Conservation (phyloP, 2,113 vertebrate genomes). For the Echinops telfairi region DNA sequence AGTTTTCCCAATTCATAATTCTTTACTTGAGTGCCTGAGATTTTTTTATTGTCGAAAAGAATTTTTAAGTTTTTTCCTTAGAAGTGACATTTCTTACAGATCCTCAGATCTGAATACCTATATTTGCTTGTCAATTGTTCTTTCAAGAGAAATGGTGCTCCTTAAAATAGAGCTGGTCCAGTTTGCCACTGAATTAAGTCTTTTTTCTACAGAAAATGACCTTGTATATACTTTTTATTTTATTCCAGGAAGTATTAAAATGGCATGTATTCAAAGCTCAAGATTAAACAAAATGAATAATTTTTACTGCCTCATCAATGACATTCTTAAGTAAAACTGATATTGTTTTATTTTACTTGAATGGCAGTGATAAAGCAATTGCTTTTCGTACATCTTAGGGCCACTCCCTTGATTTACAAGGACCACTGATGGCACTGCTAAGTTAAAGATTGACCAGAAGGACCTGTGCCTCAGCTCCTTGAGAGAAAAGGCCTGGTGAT, state of each 20-base stretch:
- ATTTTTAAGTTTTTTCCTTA: conserved; percentile 1
- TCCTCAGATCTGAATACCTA: not conserved
- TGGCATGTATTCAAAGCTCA: not conserved
- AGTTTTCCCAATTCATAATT: conserved; percentile 41
- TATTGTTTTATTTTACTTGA: conserved; percentile 4
- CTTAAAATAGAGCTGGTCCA: not conserved
- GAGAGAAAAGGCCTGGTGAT: not conserved
- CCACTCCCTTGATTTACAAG: not conserved
- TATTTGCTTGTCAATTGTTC: not conserved
- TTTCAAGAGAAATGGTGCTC: not conserved
- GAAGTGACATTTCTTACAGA: conserved; percentile 8
- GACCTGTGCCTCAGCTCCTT: too few species aligned
- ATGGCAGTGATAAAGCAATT: not conserved
- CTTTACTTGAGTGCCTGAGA: conserved; percentile 35
- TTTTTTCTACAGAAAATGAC: too few species aligned
- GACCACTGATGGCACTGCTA: not conserved
- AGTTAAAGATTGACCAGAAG: not conserved
- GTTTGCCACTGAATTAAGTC: too few species aligned
- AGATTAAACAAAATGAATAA: not conserved
- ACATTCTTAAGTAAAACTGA: too few species aligned
- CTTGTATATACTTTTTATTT: not conserved
- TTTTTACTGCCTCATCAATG: not conserved
- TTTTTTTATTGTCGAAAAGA: not conserved
- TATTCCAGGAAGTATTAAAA: conserved; percentile 4
- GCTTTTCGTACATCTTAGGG: not conserved